phyloP scores from a whole-genome alignment of 1,140 invertebrate species.

The Caenorhabditis remanei region DNA sequence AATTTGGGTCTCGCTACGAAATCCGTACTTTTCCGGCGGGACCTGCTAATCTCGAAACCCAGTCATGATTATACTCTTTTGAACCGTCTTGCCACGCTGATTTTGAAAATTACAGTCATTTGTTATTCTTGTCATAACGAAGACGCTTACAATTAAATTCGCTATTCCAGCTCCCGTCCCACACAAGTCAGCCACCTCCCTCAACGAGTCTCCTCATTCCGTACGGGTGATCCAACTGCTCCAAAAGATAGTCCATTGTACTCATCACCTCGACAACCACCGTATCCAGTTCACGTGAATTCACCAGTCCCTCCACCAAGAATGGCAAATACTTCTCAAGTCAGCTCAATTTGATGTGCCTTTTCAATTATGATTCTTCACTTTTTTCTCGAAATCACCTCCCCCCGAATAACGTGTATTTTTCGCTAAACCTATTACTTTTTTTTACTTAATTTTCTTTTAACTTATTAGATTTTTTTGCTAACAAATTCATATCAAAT shows the following conservation, averaged over 20 bases:
- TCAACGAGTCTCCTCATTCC: slow-evolving; percentile 19
- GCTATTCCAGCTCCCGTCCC: slow-evolving; percentile 7
- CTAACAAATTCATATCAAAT: neutral
- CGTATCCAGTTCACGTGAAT: slow-evolving; percentile 14
- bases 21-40: too few species aligned
- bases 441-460: neutral
- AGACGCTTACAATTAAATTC: too few species aligned
- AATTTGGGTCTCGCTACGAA: too few species aligned
- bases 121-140: too few species aligned
- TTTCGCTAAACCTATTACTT: neutral
- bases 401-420: slow-evolving; percentile 18
- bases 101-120: too few species aligned
- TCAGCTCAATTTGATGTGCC: neutral
- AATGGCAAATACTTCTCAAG: slow-evolving; percentile 21
- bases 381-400: neutral
- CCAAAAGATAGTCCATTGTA: slow-evolving; percentile 43
- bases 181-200: slow-evolving; percentile 33
- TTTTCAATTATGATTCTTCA: too few species aligned
- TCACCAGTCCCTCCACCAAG: slow-evolving; percentile 14
- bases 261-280: neutral
- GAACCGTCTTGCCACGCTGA: too few species aligned
- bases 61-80: too few species aligned
- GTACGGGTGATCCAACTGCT: slow-evolving; percentile 36
- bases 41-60: too few species aligned
- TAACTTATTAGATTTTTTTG: neutral